Evolutionary conservation across 2,113 vertebrate genomes (phyloP).

Genomic region (Phrynosoma blainvillii): DNA sequence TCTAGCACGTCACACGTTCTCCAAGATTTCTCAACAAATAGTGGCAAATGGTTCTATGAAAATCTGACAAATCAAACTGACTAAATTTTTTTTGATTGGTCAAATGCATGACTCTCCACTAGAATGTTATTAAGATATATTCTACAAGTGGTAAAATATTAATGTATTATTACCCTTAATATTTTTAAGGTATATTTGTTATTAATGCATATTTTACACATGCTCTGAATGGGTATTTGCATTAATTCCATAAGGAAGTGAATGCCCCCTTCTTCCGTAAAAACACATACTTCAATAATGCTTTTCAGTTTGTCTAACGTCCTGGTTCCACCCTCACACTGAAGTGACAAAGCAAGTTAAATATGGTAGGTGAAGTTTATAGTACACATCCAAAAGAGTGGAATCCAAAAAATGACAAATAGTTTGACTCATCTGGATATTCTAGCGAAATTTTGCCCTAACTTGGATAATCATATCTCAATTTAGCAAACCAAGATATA

Average conservation of each 20-base stretch:
- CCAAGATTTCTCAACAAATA: too few relatives aligned
- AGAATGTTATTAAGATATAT: too few relatives aligned
- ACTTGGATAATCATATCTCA: background rate
- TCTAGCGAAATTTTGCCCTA: background rate
- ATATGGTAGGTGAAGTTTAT: background rate
- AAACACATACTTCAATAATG: background rate
- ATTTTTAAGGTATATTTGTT: background rate
- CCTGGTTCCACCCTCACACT: background rate
- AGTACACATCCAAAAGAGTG: background rate
- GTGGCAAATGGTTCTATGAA: background rate
- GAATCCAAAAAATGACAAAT: background rate
- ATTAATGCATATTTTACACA: background rate
- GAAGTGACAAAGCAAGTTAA: background rate
- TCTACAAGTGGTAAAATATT: too few relatives aligned
- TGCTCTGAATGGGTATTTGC: background rate
- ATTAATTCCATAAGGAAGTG: background rate
- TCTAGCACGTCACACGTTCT: too few relatives aligned
- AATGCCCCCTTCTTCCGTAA: too few relatives aligned
- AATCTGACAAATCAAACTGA: background rate
- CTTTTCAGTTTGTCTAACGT: background rate
- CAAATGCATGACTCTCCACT: background rate
- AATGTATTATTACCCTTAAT: background rate
- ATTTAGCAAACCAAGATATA: too few relatives aligned
- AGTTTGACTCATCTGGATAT: background rate
- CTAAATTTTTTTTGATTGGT: background rate